Base-by-base conservation (phyloP, 2,888 invertebrate species). In the Temnothorax unifasciatus region DNA sequence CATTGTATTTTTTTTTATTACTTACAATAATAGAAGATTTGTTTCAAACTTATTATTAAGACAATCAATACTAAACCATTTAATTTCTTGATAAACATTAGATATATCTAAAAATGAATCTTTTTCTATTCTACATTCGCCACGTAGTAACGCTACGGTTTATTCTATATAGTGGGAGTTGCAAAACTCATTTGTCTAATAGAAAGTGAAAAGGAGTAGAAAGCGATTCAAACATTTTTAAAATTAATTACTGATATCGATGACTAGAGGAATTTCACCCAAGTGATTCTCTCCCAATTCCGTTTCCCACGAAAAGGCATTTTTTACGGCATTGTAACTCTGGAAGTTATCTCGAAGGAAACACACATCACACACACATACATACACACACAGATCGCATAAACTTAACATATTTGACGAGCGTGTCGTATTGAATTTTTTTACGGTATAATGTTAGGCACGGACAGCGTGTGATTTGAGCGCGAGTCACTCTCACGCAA, bases 181-280 rank as follows among this genome's bases (percentile, higher is more conserved):
- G 25, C 38, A 38, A 25, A 66, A 3, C 57, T 76, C 4, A 52
- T 38, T 77, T 68, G 29, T 41, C 15, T 29, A 38, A 1, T 34
- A 13, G 15, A 68, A 68, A 71, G 57, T 57, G 57, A 34, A 44
- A 71, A 57, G n/a, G 9, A 69, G 5, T 77, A 77, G 29, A 77
- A 69, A 77, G 44, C 54, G 38, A 50, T 25, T 11, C 15, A n/a
- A 34, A 57, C 21, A n/a, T 52, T 77, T 77, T 59, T 68, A n/a
- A 0, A 59, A 68, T 69, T 69, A 68, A 57, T 69, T 44, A 54
- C 41, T 5, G 29, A 52, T 68, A 52, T 25, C 3, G 25, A 0
- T 44, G 52, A 15, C 4, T 21, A 52, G 5, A n/a, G 66, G 44
- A 44, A 57, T 79, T 79, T 69, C 57, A 79, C 44, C 2, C 41